A percentile compares a stretch with the other conserved stretches of the same genome.
These are phyloP conservation scores for Bergia sp. DNA, from an alignment of 92 coral and sea anemone genomes.

Conservation along the genomic window DNA sequence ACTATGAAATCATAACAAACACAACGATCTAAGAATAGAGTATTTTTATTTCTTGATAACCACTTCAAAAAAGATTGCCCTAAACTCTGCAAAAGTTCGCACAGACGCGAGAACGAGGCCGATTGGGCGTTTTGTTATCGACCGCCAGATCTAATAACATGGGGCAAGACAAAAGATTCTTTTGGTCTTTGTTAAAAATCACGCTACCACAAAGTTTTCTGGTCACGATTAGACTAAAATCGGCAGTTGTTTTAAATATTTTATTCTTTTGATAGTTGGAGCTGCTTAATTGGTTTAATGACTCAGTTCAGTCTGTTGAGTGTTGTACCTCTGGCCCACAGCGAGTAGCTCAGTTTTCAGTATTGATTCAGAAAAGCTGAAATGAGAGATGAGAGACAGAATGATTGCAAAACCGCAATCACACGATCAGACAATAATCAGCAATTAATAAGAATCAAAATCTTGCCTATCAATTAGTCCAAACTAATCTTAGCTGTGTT, in stretches of 20 bases:
- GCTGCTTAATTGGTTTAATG: background rate
- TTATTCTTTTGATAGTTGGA: background rate
- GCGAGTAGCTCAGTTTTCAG: background rate
- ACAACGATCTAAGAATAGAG: background rate
- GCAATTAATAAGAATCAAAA: conserved; percentile 62
- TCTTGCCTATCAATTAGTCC: conserved; percentile 64
- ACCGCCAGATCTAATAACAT: conserved; percentile 13
- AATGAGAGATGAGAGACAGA: background rate
- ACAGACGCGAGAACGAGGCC: background rate
- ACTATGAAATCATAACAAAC: background rate
- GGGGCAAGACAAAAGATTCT: background rate
- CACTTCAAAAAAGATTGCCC: background rate
- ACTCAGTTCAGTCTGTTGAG: background rate
- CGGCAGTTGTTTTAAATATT: background rate
- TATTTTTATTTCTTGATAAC: background rate
- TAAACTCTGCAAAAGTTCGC: background rate
- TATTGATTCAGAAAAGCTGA: background rate
- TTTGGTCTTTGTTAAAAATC: conserved; percentile 33
- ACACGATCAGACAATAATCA: conserved; percentile 60
- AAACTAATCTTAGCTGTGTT: conserved; percentile 63
- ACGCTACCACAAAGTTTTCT: conserved; percentile 37
- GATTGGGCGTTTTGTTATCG: background rate
- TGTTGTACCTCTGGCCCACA: background rate
- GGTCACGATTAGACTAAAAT: conserved; percentile 33
- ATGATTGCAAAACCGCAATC: conserved; percentile 44